Conservation (phyloP, 2,888 invertebrate species). For the Idaea straminata region DNA sequence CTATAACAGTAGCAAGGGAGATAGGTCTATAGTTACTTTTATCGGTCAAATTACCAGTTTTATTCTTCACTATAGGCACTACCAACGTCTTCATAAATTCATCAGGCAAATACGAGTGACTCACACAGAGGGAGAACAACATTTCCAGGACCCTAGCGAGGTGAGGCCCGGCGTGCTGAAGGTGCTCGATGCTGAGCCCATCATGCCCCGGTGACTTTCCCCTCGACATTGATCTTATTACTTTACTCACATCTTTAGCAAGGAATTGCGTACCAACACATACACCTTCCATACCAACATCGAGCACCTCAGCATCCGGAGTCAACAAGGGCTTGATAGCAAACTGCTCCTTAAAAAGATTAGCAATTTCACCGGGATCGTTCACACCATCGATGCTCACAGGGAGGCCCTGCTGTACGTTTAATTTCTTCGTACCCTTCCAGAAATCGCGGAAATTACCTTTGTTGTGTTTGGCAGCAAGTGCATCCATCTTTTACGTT, state of each 20-base stretch:
- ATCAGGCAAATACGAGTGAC: slow-evolving; percentile 5
- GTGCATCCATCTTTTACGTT: slow-evolving; percentile 1
- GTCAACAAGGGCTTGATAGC: background rate
- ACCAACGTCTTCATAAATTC: slow-evolving; percentile 1
- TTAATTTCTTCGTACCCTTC: slow-evolving; percentile 5
- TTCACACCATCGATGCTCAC: background rate
- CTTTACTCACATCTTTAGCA: background rate
- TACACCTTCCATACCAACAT: background rate
- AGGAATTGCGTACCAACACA: background rate
- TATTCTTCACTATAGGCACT: slow-evolving; percentile 12
- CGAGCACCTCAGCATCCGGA: background rate
- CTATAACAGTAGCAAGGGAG: slow-evolving; percentile 23
- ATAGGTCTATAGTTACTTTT: slow-evolving; percentile 15
- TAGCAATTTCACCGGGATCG: background rate
- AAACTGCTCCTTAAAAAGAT: slow-evolving; percentile 7
- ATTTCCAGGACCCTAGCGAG: slow-evolving; percentile 18
- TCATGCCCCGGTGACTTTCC: slow-evolving; percentile 21
- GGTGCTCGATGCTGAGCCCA: slow-evolving; percentile 25
- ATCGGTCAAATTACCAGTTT: slow-evolving; percentile 6
- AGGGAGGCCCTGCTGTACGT: background rate
- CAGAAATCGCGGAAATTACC: slow-evolving; percentile 2
- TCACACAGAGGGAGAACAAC: slow-evolving; percentile 11
- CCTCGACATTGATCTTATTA: background rate
- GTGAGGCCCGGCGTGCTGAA: slow-evolving; percentile 20
- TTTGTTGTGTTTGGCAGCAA: background rate